Evolutionary conservation across 2,113 vertebrate species (phyloP).

Genomic region (Esox niger): DNA sequence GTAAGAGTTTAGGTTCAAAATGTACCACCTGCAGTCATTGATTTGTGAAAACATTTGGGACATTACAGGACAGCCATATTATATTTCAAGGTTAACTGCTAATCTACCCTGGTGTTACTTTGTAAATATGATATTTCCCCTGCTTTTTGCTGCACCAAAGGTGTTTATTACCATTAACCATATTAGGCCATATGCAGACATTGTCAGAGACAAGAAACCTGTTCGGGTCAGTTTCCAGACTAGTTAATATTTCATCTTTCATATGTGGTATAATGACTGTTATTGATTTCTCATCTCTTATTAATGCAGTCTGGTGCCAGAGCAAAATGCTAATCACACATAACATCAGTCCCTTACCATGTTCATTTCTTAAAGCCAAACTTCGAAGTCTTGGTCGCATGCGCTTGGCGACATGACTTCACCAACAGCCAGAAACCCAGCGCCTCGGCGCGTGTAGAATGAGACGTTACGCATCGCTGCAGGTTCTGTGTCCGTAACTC

Average conservation of each 20-base stretch:
- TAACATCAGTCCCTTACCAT: constrained; percentile 39
- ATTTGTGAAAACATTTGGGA: constrained; percentile 26
- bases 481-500: constrained; percentile 60
- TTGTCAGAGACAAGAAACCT: constrained; percentile 46
- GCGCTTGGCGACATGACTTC: neutral
- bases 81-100: constrained; percentile 46
- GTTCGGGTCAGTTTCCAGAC: constrained; percentile 66
- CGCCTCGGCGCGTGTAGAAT: constrained; percentile 49
- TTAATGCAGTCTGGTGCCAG: constrained; percentile 68
- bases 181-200: constrained; percentile 37
- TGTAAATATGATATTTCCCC: constrained; percentile 62
- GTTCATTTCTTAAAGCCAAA: constrained; percentile 32
- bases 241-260: constrained; percentile 75
- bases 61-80: constrained; percentile 43
- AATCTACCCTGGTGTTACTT: constrained; percentile 34
- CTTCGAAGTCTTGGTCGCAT: neutral
- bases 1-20: constrained; percentile 16
- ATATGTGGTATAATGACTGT: constrained; percentile 61
- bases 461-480: constrained; percentile 57
- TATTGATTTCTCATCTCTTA: constrained; percentile 78
- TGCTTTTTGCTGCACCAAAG: constrained; percentile 48
- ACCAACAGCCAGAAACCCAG: no score
- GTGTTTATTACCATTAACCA: constrained; percentile 66
- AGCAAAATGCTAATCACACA: constrained; percentile 66
- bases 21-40: constrained; percentile 14